Evolutionary conservation across 2,113 vertebrate genomes (phyloP).

Genomic region (Syrrhaptes paradoxus): DNA sequence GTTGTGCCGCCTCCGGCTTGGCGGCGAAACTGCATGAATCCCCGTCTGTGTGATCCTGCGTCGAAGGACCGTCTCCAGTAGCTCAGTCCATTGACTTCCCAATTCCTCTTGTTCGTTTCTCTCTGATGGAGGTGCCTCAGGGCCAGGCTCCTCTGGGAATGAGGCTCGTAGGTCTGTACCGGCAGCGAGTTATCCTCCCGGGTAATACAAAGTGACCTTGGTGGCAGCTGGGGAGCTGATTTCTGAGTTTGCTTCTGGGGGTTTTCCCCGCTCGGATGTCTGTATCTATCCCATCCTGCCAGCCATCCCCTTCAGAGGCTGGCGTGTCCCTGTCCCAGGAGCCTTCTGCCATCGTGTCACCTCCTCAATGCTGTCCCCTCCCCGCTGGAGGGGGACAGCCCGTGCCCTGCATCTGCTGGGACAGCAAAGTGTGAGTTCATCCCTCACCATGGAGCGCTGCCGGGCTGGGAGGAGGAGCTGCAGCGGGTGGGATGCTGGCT

Average conservation of each 20-base stretch:
- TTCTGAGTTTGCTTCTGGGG: neutral
- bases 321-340: neutral
- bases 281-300: rapidly evolving
- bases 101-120: neutral
- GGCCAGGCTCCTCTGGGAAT: neutral
- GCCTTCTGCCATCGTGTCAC: neutral
- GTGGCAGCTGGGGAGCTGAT: neutral
- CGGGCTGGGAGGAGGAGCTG: neutral
- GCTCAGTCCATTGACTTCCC: neutral
- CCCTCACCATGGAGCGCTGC: too few relatives aligned
- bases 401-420: neutral
- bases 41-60: rapidly evolving
- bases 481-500: neutral
- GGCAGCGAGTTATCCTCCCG: neutral
- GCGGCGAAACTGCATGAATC: neutral
- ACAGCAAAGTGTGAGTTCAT: too few relatives aligned
- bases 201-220: neutral
- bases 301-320: rapidly evolving
- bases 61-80: rapidly evolving
- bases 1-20: neutral
- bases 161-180: neutral
- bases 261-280: neutral
- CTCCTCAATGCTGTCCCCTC: neutral
- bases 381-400: neutral
- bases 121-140: neutral